Base-by-base conservation (phyloP, 2,888 invertebrate species). In the Agrilus cyanescens region DNA sequence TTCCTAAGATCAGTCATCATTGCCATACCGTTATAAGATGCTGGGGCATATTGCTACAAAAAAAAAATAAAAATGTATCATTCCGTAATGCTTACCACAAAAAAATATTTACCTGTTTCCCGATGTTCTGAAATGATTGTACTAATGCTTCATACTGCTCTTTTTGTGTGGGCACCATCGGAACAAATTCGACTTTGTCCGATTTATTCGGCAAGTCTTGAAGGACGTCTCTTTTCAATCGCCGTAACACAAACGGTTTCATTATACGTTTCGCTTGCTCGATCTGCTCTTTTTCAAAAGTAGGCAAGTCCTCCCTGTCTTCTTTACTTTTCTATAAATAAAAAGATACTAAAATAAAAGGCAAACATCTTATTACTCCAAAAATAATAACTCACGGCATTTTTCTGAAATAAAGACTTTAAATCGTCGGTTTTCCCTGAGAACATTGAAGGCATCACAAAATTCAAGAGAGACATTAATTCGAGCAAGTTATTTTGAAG, bases 371-470 rank as follows among this genome's bases (percentile, higher is more conserved):
- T n/a, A n/a, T 33, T 33, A 8, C n/a, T 33, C 16, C 29, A 15
- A 12, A 3, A n/a, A 15, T 1, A 10, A 40, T 18, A 39, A 52
- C 75, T 69, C 57, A 78, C 78, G 14, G 78, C 56, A 60, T 74
- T 83, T 65, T 85, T 87, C 41, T 85, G 82, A 67, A 95, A 95
- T 54, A 94, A 72, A 53, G 78, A 82, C 63, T 90, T 93, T 15
- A 95, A 74, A 54, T 89, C 86, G 0, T 88, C 85, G 1, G 84
- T 82, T 66, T 89, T 90, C 12, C 84, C 84, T 37, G 82, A 81
- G 70, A 96, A 95, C 71, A 95, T 82, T 53, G 90, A 82, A 0
- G 95, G 95, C 93, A 96, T 94, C 18, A 95, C 90, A 65, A 97
- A 97, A 57, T 89, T 87, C 14, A 97, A 72, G 31, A 97, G 69